phyloP scores from a whole-genome alignment of 64 coral and sea anemone species.

The Catalaphyllia jardinei region DNA sequence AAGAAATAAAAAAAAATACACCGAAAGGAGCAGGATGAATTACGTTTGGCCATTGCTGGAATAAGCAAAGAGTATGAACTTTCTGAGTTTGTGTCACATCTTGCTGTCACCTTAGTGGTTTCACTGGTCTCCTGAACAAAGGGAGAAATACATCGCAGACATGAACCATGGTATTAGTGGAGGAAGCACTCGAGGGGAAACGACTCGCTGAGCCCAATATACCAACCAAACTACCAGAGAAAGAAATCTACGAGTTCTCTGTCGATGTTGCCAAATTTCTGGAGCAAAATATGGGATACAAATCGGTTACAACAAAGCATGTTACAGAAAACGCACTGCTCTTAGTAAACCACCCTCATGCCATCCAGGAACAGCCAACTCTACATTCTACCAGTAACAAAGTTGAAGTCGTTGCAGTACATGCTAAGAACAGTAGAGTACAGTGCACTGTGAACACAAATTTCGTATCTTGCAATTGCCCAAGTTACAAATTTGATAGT shows the following conservation, averaged over 20 bases:
- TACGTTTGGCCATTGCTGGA: not conserved
- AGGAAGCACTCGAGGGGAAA: not conserved
- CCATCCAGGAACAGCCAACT: conserved; percentile 16
- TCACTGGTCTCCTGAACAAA: not conserved
- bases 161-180: not conserved
- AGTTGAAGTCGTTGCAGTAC: not conserved
- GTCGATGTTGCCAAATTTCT: not conserved
- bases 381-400: not conserved
- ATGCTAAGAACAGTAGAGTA: conserved; percentile 2
- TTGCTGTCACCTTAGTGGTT: conserved; percentile 10
- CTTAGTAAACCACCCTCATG: not conserved
- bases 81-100: not conserved
- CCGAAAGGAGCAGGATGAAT: conserved; percentile 14
- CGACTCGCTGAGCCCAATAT: not conserved
- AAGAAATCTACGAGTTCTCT: not conserved
- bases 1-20: conserved; percentile 38
- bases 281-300: not conserved
- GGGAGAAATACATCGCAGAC: not conserved
- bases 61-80: conserved; percentile 28
- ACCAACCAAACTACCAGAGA: not conserved
- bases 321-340: not conserved
- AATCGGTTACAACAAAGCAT: not conserved
- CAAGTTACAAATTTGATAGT: conserved; percentile 19
- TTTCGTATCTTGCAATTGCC: conserved; percentile 16
- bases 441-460: conserved; percentile 24